Conservation (phyloP, 2,888 invertebrate genomes). For the Bibio marci region DNA sequence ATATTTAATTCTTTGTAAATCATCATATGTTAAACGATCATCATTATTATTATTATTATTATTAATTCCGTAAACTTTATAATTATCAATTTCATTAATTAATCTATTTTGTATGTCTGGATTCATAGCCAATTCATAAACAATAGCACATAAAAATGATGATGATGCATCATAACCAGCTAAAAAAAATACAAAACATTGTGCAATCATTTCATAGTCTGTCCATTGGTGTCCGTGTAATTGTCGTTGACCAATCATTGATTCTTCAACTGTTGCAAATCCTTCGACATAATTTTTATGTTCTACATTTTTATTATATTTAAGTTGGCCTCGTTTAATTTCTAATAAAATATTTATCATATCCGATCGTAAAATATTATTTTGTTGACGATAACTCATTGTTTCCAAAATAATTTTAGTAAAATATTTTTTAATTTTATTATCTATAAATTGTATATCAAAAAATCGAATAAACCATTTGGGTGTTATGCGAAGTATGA, state of each 20-base stretch:
- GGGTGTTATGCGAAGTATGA: background rate
- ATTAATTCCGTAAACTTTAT: too few relatives aligned
- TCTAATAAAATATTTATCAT: conserved; percentile 12
- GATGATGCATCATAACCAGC: conserved; percentile 1
- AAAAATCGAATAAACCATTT: background rate
- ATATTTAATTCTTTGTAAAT: too few relatives aligned
- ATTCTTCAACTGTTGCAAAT: conserved; percentile 11
- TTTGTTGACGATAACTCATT: conserved; percentile 9
- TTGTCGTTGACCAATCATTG: conserved; percentile 12
- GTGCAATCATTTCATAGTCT: conserved; percentile 1
- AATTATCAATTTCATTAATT: conserved; percentile 12
- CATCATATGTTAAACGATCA: too few relatives aligned
- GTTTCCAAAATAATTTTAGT: conserved; percentile 8
- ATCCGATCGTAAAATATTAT: conserved; percentile 11
- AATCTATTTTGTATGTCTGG: too few relatives aligned
- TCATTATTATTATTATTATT: too few relatives aligned
- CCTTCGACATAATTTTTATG: conserved; percentile 3
- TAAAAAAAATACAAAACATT: conserved; percentile 3
- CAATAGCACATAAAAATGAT: background rate
- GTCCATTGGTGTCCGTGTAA: conserved; percentile 4
- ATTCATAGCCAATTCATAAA: conserved; percentile 1
- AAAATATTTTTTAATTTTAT: conserved; percentile 6
- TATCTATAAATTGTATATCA: background rate
- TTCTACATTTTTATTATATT: background rate
- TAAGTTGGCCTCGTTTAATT: conserved; percentile 10